These are phyloP conservation scores for Choloepus hoffmanni DNA, from an alignment of 2,113 vertebrate species.

Conservation along the genomic window DNA sequence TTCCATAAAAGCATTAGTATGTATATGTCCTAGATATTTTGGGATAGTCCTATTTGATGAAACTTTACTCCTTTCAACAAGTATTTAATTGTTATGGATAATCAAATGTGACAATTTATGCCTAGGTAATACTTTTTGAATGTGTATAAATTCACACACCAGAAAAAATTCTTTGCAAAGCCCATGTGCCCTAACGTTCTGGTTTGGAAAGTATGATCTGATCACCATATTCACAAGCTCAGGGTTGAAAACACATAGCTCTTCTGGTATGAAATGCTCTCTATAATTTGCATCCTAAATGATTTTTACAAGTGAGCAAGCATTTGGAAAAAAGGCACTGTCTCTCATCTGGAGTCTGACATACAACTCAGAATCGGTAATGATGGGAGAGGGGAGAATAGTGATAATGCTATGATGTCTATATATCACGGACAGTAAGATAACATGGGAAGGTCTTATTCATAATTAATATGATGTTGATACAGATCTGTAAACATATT, in stretches of 20 bases:
- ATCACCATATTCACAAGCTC: not conserved
- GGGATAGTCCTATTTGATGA: not conserved
- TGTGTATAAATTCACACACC: slow-evolving; percentile 33
- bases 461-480: not conserved
- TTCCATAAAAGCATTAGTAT: slow-evolving; percentile 47
- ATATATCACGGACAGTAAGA: not conserved
- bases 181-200: not conserved
- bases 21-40: slow-evolving; percentile 16
- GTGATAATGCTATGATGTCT: not conserved
- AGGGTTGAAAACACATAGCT: not conserved
- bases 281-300: not conserved
- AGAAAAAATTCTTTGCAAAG: slow-evolving; percentile 50
- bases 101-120: slow-evolving; percentile 49
- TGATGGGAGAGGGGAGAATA: fast-evolving
- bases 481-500: not conserved
- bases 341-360: not conserved
- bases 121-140: slow-evolving; percentile 34
- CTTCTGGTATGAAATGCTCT: not conserved
- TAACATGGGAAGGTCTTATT: not conserved
- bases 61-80: slow-evolving; percentile 43
- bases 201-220: not conserved
- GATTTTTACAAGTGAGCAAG: not conserved
- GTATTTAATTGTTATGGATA: slow-evolving; percentile 19
- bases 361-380: not conserved
- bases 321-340: not conserved